Evolutionary conservation across 2,797 vertebrate genomes (phyloP).

Genomic region (Poeciliopsis infans): DNA sequence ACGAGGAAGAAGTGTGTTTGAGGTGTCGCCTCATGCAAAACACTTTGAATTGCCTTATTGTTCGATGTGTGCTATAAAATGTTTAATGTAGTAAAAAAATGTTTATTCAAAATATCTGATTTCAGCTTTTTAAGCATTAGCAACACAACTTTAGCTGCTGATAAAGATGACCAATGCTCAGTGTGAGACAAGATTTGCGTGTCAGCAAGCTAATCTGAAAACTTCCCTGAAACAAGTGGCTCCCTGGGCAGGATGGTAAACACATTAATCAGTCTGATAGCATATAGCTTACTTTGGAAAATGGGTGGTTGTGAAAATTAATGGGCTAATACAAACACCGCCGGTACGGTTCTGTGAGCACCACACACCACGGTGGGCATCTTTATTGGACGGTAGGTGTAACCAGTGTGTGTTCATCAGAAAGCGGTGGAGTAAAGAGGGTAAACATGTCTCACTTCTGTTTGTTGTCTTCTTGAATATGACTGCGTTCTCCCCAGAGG

Average conservation of each 20-base stretch:
- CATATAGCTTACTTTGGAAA: conserved; percentile 43
- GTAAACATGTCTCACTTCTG: conserved; percentile 80
- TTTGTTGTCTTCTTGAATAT: conserved; percentile 90
- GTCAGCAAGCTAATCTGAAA: conserved; percentile 33
- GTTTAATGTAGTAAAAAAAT: not conserved
- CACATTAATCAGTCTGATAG: conserved; percentile 65
- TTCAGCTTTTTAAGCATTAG: not conserved
- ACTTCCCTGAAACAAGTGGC: conserved; percentile 24
- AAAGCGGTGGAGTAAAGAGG: conserved; percentile 9
- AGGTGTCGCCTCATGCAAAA: not conserved
- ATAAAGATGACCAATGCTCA: conserved; percentile 19
- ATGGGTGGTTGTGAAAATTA: conserved; percentile 56
- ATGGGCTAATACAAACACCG: conserved; percentile 55
- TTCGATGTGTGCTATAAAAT: not conserved
- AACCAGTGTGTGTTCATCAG: conserved; percentile 11
- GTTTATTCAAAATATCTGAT: not conserved
- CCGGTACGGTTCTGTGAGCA: conserved; percentile 32
- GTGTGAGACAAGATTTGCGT: conserved; percentile 16
- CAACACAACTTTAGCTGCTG: conserved; percentile 18
- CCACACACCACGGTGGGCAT: conserved; percentile 24
- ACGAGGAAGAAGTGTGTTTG: not conserved
- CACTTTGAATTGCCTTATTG: not conserved
- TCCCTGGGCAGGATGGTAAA: conserved; percentile 29
- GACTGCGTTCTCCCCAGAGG: conserved; percentile 88
- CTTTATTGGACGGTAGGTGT: conserved; percentile 50